phyloP scores from a whole-genome alignment of 2,113 vertebrate species.

The Epinephelus lanceolatus region DNA sequence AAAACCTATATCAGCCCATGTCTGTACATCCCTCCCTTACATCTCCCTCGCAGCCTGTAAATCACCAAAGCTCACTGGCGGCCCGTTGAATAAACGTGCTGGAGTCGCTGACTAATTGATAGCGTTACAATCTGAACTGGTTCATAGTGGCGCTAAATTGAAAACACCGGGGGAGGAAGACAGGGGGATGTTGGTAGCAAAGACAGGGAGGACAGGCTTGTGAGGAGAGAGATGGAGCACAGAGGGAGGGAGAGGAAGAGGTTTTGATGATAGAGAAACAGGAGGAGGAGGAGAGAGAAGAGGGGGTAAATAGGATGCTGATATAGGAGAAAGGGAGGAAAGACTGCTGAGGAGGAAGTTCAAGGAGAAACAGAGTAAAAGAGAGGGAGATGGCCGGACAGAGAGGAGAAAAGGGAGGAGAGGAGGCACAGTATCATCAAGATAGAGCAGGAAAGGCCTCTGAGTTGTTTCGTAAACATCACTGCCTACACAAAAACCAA shows the following conservation, averaged over 20 bases:
- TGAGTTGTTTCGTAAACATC: background rate
- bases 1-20: conserved; percentile 61
- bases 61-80: conserved; percentile 70
- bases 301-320: conserved; percentile 36
- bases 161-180: conserved; percentile 79
- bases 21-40: conserved; percentile 75
- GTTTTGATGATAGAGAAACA: conserved; percentile 45
- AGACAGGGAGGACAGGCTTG: conserved; percentile 44
- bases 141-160: conserved; percentile 77
- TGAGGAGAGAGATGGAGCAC: conserved; percentile 45
- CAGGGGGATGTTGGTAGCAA: conserved; percentile 57
- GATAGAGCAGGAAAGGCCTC: conserved; percentile 3
- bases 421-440: background rate
- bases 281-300: conserved; percentile 11
- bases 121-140: conserved; percentile 76
- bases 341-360: conserved; percentile 20
- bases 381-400: background rate
- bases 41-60: conserved; percentile 80
- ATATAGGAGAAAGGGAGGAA: conserved; percentile 35
- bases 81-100: conserved; percentile 74
- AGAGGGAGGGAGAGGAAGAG: conserved; percentile 33
- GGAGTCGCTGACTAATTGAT: conserved; percentile 84
- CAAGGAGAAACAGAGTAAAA: conserved; percentile 36
- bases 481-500: background rate
- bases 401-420: conserved; percentile 10